phyloP scores from a whole-genome alignment of 2,888 invertebrate genomes.

The Ochlodes sylvanus region DNA sequence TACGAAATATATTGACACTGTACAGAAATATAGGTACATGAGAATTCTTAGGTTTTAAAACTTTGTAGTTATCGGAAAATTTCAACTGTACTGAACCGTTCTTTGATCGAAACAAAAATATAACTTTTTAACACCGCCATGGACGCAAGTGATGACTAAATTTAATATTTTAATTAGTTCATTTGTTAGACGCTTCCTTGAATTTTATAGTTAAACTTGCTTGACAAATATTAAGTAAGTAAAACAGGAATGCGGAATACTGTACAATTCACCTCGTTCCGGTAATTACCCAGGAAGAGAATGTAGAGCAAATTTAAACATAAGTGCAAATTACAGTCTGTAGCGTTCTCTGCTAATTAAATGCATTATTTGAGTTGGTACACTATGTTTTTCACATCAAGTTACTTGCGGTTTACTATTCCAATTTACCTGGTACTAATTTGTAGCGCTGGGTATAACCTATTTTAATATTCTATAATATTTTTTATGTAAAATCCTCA shows the following conservation, averaged over 20 bases:
- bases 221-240: conserved; percentile 23
- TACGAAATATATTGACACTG: no score
- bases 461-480: no score
- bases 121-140: neutral
- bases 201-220: neutral
- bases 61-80: no score
- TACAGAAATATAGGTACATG: no score
- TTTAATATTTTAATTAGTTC: neutral
- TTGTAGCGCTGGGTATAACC: neutral
- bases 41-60: no score
- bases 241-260: conserved; percentile 25
- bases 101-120: no score
- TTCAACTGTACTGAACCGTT: no score
- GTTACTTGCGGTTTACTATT: neutral
- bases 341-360: conserved; percentile 26
- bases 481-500: no score
- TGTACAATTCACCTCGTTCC: conserved; percentile 22
- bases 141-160: neutral
- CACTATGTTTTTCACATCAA: neutral
- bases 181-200: neutral
- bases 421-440: neutral
- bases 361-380: conserved; percentile 19
- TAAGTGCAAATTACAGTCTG: conserved; percentile 22
- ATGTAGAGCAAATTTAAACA: conserved; percentile 32
- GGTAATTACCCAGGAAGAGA: conserved; percentile 26